Base-by-base conservation (phyloP, 2,113 vertebrate genomes). In the Triplophysa tibetana region DNA sequence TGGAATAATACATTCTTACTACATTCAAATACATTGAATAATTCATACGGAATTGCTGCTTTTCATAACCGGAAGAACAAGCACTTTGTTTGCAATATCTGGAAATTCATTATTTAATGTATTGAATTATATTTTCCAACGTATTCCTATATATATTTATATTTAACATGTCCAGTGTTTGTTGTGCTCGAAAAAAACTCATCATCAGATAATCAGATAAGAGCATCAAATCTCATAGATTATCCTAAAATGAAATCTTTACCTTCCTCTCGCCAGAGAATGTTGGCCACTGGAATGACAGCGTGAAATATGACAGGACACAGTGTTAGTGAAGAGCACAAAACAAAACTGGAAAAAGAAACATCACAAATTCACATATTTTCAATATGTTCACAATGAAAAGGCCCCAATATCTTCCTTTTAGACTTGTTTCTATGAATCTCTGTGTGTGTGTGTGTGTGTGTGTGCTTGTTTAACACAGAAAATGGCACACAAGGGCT, bases 231-330 rank as follows among this genome's bases (percentile, higher is more conserved):
- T 0, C 1, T 17, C 12, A 52, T 16, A 52, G 4, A 52, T 52
- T 16, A 52, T 17, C 43, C 2, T 2, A 62, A 33, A n/a, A 41
- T 38, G 48, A 60, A 13, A 14, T 9, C 73, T 73, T 92, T 98
- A 99, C 97, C 97, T 98, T 98, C 97, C 91, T 99, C 97, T 88
- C 96, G 90, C 97, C 97, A 99, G 83, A 98, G 93, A 88, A 99
- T 99, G 93, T 99, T 99, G 89, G 97, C 97, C 86, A 99, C 97
- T 99, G 93, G 84, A 91, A 90, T 87, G 85, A 85, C 87, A 87
- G 87, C 85, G 88, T 81, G 80, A 91, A 88, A 85, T 88, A 79
- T 77, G 86, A 91, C 81, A 83, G 85, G 80, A 77, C 70, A 85
- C 33, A 82, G 43, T n/a, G 80, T 48, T 48, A 60, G 23, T 26